A percentile compares a stretch with the other conserved stretches of the same genome.
phyloP scores from a whole-genome alignment of 2,888 invertebrate species.

The Mesochorus sp. region DNA sequence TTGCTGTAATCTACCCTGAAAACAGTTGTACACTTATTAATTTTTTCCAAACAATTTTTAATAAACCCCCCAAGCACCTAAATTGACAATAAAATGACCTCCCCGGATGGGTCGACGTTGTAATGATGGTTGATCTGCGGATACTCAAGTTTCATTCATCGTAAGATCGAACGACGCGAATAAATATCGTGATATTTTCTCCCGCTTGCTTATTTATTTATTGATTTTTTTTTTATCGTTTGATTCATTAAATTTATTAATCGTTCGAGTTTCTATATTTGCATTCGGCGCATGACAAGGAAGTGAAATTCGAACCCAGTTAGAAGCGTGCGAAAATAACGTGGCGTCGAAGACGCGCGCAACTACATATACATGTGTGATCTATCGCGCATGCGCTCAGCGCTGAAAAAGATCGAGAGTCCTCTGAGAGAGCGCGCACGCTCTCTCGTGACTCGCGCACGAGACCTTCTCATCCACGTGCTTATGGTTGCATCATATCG shows the following conservation, averaged over 20 bases:
- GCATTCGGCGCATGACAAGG: conserved; percentile 70
- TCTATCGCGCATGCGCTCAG: conserved; percentile 25
- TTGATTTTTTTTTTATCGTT: conserved; percentile 27
- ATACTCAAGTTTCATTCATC: conserved; percentile 35
- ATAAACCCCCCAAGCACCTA: background rate
- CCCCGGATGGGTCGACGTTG: conserved; percentile 28
- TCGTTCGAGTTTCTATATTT: conserved; percentile 65
- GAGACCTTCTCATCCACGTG: background rate
- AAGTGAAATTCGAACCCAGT: conserved; percentile 71
- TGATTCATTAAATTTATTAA: conserved; percentile 57
- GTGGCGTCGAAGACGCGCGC: conserved; percentile 23
- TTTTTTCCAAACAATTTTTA: background rate
- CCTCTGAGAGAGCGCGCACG: too few species aligned
- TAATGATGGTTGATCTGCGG: conserved; percentile 27
- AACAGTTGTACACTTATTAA: too few species aligned
- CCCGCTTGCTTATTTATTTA: background rate
- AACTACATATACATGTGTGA: background rate
- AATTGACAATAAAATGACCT: background rate
- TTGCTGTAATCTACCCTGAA: too few species aligned
- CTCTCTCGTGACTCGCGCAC: conserved; percentile 6
- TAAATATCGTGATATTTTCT: conserved; percentile 17
- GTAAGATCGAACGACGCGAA: conserved; percentile 28
- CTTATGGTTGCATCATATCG: background rate
- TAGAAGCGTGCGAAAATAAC: conserved; percentile 71
- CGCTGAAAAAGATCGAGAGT: conserved; percentile 36